Percentiles rank a stretch among this genome's conserved stretches.
These are phyloP conservation scores for Canis aureus DNA, from an alignment of 2,113 vertebrate species.

Conservation along the genomic window DNA sequence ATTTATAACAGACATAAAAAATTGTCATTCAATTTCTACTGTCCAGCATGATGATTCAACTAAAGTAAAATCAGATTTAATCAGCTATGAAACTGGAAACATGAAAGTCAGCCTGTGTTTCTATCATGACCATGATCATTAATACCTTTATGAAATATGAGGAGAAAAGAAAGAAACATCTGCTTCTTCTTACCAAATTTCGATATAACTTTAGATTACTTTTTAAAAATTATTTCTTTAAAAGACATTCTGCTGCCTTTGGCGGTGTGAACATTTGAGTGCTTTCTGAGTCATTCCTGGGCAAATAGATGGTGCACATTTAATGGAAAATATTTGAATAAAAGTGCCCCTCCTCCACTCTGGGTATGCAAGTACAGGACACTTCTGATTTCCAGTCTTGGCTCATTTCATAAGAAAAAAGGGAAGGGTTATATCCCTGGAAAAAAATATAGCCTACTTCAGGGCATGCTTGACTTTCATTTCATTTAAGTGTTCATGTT, in stretches of 20 bases:
- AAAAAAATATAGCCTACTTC: not conserved
- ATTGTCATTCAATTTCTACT: not conserved
- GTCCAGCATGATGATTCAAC: slow-evolving; percentile 45
- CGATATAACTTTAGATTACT: not conserved
- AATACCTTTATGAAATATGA: not conserved
- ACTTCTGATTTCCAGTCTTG: slow-evolving; percentile 19
- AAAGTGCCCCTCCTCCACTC: not conserved
- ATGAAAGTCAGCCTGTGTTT: not conserved
- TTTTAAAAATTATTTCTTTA: not conserved
- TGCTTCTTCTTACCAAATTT: slow-evolving; percentile 51
- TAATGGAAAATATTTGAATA: slow-evolving; percentile 26
- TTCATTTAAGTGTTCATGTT: not conserved
- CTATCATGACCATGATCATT: not conserved
- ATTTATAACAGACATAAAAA: not conserved
- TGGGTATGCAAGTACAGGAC: not conserved
- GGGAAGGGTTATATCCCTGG: not conserved
- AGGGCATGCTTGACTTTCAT: not conserved
- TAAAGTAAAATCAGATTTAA: slow-evolving; percentile 59
- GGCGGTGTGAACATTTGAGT: not conserved
- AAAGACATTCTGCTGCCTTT: not conserved
- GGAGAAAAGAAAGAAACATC: not conserved
- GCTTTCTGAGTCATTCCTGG: not conserved
- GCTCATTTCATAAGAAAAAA: slow-evolving; percentile 45
- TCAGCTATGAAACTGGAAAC: slow-evolving; percentile 47
- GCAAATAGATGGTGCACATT: not conserved